Evolutionary conservation across 2,888 invertebrate genomes (phyloP).

Genomic region (Sinhomidia bicolor): DNA sequence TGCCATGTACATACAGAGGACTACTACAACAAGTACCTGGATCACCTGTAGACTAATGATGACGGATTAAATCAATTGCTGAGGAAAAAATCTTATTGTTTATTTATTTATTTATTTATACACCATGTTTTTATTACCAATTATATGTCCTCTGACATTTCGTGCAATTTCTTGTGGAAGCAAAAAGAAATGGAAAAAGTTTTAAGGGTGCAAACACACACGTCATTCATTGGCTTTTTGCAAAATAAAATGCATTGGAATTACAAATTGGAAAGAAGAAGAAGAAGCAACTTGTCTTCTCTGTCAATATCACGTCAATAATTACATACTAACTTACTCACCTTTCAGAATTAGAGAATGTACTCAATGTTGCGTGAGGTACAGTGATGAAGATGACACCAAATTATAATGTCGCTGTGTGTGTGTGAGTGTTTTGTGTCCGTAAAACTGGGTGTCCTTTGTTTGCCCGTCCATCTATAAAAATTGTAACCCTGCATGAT

Average conservation of each 20-base stretch:
- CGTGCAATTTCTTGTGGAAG: neutral
- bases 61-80: too few species aligned
- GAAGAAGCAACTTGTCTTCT: conserved; percentile 45
- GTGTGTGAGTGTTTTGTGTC: neutral
- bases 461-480: neutral
- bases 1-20: too few species aligned
- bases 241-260: conserved; percentile 1
- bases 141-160: neutral
- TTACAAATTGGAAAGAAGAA: conserved; percentile 20
- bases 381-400: conserved; percentile 37
- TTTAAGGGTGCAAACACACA: too few species aligned
- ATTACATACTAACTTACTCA: neutral
- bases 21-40: too few species aligned
- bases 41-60: too few species aligned
- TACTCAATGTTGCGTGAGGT: neutral
- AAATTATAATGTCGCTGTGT: conserved; percentile 27
- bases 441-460: conserved; percentile 44
- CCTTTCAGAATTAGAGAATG: neutral
- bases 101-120: too few species aligned
- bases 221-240: neutral
- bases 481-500: conserved; percentile 8
- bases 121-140: neutral
- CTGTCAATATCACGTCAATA: conserved; percentile 51
- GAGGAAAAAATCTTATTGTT: too few species aligned
- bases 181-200: too few species aligned